phyloP scores from a whole-genome alignment of 1,140 invertebrate species.

The Rhopalosiphum maidis region DNA sequence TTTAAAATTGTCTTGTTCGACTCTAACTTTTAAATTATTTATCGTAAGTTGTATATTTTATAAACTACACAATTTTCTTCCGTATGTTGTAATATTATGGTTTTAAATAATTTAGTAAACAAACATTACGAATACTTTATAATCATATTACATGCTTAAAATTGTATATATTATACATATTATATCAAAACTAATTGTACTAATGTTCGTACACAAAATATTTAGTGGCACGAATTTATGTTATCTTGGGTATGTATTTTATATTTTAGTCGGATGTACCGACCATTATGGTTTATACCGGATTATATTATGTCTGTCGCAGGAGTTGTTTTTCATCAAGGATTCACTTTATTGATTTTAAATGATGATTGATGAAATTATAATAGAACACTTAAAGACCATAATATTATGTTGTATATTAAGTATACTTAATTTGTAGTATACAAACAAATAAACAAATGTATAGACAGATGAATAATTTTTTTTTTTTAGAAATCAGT shows the following conservation, averaged over 20 bases:
- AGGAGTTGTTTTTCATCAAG: not conserved
- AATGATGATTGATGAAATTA: not conserved
- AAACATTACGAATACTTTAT: not conserved
- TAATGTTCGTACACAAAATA: not conserved
- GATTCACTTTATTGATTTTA: not conserved
- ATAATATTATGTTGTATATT: no score
- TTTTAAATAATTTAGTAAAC: no score
- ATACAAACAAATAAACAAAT: not conserved
- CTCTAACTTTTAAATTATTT: not conserved
- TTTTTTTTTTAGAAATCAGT: not conserved
- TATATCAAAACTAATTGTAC: not conserved
- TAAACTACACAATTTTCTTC: not conserved
- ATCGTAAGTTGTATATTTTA: not conserved
- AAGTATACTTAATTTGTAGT: not conserved
- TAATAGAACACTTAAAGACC: not conserved
- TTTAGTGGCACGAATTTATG: not conserved
- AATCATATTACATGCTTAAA: not conserved
- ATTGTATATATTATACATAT: not conserved
- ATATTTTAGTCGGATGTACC: not conserved
- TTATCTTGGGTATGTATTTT: not conserved
- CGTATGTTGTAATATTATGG: no score
- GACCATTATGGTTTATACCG: not conserved
- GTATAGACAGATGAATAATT: not conserved
- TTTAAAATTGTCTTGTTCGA: not conserved
- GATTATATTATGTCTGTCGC: not conserved